Evolutionary conservation across 2,888 invertebrate species (phyloP).

Genomic region (Nemotelus pantherinus): DNA sequence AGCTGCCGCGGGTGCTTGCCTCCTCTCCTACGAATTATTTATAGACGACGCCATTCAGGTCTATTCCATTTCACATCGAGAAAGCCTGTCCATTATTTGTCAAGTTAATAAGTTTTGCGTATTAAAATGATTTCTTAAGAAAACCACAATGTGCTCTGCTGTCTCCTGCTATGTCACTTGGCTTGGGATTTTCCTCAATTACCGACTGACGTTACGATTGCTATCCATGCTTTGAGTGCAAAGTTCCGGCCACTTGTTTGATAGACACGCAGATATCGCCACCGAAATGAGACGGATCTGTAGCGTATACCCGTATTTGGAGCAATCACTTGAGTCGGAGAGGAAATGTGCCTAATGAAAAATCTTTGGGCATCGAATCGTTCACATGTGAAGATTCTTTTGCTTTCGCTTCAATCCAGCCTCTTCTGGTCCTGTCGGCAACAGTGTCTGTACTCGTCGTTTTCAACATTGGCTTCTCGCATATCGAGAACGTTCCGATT

Average conservation of each 20-base stretch:
- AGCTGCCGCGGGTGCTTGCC: background rate
- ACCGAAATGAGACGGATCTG: too few relatives aligned
- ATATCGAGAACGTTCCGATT: conserved; percentile 5
- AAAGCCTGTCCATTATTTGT: background rate
- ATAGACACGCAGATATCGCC: too few relatives aligned
- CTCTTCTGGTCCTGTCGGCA: background rate
- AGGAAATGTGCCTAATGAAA: background rate
- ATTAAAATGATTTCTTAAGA: conserved; percentile 5
- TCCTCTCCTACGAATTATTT: conserved; percentile 10
- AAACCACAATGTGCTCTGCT: background rate
- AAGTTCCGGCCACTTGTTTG: background rate
- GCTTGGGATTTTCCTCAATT: conserved; percentile 9
- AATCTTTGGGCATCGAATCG: background rate
- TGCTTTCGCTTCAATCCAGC: background rate
- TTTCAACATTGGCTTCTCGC: background rate
- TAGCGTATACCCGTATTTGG: background rate
- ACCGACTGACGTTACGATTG: background rate
- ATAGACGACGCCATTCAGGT: background rate
- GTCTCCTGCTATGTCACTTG: background rate
- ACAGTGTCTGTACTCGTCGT: background rate
- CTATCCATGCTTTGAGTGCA: conserved; percentile 2
- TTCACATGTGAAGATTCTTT: conserved; percentile 7
- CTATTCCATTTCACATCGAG: background rate
- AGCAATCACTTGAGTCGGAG: conserved; percentile 4
- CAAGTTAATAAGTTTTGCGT: background rate